These are phyloP conservation scores for Penaeus monodon DNA, from an alignment of 2,888 invertebrate genomes.

Conservation along the genomic window DNA sequence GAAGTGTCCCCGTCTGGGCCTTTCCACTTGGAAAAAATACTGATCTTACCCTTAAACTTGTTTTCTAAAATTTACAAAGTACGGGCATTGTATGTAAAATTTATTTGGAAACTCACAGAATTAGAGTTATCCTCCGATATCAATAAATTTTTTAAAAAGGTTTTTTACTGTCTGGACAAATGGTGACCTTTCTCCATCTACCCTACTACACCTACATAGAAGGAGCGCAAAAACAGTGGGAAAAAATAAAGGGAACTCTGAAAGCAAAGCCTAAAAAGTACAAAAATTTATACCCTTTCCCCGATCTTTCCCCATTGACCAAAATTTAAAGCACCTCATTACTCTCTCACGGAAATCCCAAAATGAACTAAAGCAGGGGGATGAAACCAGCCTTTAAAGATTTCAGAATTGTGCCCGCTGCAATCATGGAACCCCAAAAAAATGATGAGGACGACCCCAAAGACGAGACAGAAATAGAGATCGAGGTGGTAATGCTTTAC, in stretches of 20 bases:
- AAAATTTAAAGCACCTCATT: conserved; percentile 71
- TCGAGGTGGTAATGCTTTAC: neutral
- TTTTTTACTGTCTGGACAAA: conserved; percentile 70
- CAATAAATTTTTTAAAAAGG: conserved; percentile 70
- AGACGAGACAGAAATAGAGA: neutral
- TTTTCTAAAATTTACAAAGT: conserved; percentile 60
- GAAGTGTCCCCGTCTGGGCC: conserved; percentile 64
- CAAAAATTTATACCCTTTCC: conserved; percentile 70
- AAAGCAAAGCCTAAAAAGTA: conserved; percentile 70
- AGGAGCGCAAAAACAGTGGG: conserved; percentile 68
- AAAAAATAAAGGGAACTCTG: conserved; percentile 64
- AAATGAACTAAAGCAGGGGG: conserved; percentile 71
- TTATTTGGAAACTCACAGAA: conserved; percentile 54
- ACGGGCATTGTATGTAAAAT: conserved; percentile 58
- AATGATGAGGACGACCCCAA: conserved; percentile 35
- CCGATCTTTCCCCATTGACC: conserved; percentile 72
- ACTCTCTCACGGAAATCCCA: conserved; percentile 71
- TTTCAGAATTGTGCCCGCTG: conserved; percentile 70
- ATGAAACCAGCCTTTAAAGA: conserved; percentile 71
- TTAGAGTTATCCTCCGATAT: conserved; percentile 46
- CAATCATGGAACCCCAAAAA: conserved; percentile 67
- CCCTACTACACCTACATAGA: conserved; percentile 70
- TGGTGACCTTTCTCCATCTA: conserved; percentile 71
- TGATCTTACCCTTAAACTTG: conserved; percentile 56
- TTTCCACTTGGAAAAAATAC: conserved; percentile 55